Conservation (phyloP, 2,888 invertebrate species). For the Andrena haemorrhoa region DNA sequence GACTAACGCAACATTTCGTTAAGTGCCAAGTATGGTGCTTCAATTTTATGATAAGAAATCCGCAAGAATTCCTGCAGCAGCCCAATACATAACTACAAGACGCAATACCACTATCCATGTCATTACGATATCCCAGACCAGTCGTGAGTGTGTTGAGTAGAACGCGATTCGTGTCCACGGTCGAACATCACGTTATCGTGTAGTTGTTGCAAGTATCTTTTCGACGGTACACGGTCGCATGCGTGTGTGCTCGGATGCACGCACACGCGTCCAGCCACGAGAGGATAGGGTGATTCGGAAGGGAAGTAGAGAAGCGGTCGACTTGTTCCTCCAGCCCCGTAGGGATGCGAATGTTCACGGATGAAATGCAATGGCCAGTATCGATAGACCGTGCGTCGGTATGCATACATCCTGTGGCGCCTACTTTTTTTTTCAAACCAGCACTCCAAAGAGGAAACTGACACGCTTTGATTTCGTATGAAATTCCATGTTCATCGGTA, state of each 20-base stretch:
- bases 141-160: slow-evolving; percentile 61
- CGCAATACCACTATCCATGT: slow-evolving; percentile 71
- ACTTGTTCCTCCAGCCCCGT: slow-evolving; percentile 3
- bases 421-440: slow-evolving; percentile 21
- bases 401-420: slow-evolving; percentile 47
- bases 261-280: slow-evolving; percentile 18
- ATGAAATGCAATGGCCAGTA: slow-evolving; percentile 75
- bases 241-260: slow-evolving; percentile 1
- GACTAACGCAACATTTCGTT: too few species aligned
- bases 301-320: slow-evolving; percentile 39
- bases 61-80: too few species aligned
- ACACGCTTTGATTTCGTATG: slow-evolving; percentile 50
- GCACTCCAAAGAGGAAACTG: slow-evolving; percentile 27
- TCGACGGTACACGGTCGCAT: neutral
- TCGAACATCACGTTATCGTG: slow-evolving; percentile 46
- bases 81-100: slow-evolving; percentile 38
- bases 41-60: too few species aligned
- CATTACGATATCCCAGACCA: slow-evolving; percentile 56
- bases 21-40: too few species aligned
- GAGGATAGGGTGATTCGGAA: slow-evolving; percentile 44
- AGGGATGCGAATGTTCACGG: slow-evolving; percentile 67
- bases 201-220: slow-evolving; percentile 19
- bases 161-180: slow-evolving; percentile 39
- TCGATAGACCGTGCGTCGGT: slow-evolving; percentile 62
- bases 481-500: slow-evolving; percentile 33